Evolutionary conservation across 2,888 invertebrate genomes (phyloP), one percentile per base, ranked within the genome.

Genomic region (Amblyjoppa proteus): DNA sequence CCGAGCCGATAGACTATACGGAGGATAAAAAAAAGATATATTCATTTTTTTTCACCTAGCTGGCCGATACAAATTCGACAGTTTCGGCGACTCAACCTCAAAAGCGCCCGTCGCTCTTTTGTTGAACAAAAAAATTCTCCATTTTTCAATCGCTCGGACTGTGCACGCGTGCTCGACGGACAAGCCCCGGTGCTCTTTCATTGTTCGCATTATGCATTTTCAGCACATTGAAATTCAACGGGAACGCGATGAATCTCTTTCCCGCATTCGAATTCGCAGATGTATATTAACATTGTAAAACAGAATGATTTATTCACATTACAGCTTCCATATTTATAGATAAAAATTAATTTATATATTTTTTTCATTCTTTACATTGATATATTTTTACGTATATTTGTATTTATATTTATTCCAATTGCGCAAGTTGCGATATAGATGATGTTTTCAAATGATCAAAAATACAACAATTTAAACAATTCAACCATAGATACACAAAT

Each of bases 11-110:
- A 73, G 68, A 28, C 77, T 82, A 56, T 61, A 61, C 16, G 16
- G 5, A 16, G 31, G 6, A 61, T 61, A 61, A 31, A 61, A 61
- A 61, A 28, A 61, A 6, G 16, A 45, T 45, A 45, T 13, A 45
- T 45, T 13, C 13, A 45, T 31, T 87, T 87, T 87, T 90, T 85
- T 86, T 76, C 49, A 84, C 71, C 41, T 75, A 75, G 76, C 79
- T 85, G 88, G 86, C 81, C 87, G 87, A 89, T 89, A 88, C 87
- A 90, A 89, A 88, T 91, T 91, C 85, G 89, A 89, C 89, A 85
- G 91, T 88, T 84, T 85, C 84, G 83, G 51, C 80, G 81, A 88
- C 85, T 78, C 74, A 61, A 61, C 74, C 69, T 41, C 73, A 41
- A 49, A 77, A 77, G 73, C 77, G 58, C 3, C 58, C 61, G 83